Base-by-base conservation (phyloP, 37 sponge, comb jelly and placozoan species). In the Eunapius fragilis region DNA sequence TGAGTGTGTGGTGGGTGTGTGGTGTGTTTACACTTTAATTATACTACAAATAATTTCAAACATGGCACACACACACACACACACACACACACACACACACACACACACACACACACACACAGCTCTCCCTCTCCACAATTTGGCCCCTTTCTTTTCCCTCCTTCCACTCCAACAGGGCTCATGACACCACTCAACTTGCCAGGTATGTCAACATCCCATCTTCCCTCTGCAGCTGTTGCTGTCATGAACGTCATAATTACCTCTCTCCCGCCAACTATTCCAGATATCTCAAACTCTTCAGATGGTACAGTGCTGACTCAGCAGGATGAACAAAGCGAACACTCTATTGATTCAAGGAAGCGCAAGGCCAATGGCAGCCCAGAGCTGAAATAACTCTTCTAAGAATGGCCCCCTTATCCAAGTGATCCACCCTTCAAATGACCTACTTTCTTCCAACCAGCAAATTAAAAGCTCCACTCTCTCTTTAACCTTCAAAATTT, bases 151-250 rank as follows among this genome's bases (percentile, higher is more conserved):
- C 10, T 30, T 28, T 80, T 80, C 67, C 80, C 80, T 50, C 80
- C 80, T 37, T 30, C 67, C 31, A 80, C 80, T 12, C 80, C 80
- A 12, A 50, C 80, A 58, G 80, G 68, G 14, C 80, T 80, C 0
- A 80, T 80, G 22, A 68, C 80, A 17, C 80, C 80, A 0, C 48
- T 80, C 80, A 80, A n/a, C 26, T 32, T 80, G 30, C 80, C 80
- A 32, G 80, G 80, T 80, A 80, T 26, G 37, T 41, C 41, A 41
- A 19, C 58, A 58, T 17, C 58, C 14, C 58, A 41, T 41, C 3
- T 41, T 9, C 3, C 41, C 41, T 41, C 6, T 41, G 41, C 45
- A 27, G 25, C 37, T 77, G 25, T 24, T 10, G 9, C 37, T 33
- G 2, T n/a, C n/a, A n/a, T n/a, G n/a, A n/a, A n/a, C n/a, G n/a